Evolutionary conservation across 1,140 invertebrate genomes (phyloP), one percentile per base, ranked within the genome.

Genomic region (Ooceraea biroi): DNA sequence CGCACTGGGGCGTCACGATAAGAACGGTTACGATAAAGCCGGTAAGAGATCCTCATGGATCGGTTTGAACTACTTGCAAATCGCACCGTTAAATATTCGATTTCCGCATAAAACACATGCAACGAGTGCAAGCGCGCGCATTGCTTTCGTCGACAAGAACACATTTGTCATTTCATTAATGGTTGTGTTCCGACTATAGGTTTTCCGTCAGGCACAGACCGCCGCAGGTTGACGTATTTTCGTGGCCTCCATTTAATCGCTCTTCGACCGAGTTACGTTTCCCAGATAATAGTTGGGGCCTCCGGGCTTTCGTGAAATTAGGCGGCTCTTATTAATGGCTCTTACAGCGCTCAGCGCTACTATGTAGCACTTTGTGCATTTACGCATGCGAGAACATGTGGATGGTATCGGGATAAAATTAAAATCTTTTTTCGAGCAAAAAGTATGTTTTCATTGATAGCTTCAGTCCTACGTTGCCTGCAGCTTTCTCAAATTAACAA

Each of bases 111-210:
- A 65, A 63, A 22, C 61, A 60, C 52, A 10, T 44, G 25, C 65
- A 25, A 19, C 41, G 41, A 17, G 19, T 7, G 30, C n/a, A 5
- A 17, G 11, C 30, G 41, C 36, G 17, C 22, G 27, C 55, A 7
- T 36, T 36, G 36, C 25, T 48, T 60, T 72, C 66, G 74, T 14
- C 83, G 84, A 89, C 80, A 86, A 77, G 83, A 87, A 88, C 82
- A 78, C 86, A 89, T 89, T 89, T 89, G 85, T 89, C 88, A 89
- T 89, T 87, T 89, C 85, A 89, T 89, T 87, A 89, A 89, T 87
- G 80, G 88, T 78, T 85, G 88, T 27, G 65, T 89, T 85, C 77
- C 87, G 76, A 86, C 87, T 89, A 89, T 89, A 88, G 88, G 87
- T 89, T 89, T 89, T 86, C 88, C 82, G 88, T 89, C 88, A 89